Base-by-base conservation (phyloP, 2,888 invertebrate genomes). In the Epiblema foenella region DNA sequence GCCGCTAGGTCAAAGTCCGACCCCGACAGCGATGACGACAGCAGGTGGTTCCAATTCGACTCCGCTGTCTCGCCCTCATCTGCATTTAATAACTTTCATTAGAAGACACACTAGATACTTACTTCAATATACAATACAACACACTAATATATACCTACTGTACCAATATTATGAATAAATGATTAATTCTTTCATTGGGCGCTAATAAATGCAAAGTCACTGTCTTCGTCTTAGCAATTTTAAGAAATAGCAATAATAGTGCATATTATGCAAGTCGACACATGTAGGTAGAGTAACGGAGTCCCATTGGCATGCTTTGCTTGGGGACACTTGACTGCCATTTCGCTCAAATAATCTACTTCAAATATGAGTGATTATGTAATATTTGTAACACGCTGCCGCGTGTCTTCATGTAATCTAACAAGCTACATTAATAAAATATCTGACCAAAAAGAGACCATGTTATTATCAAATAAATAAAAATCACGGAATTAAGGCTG, bases 1-100 rank as follows among this genome's bases (percentile, higher is more conserved):
- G 95, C 90, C 65, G 95, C 94, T 72, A 95, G 89, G 85, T 96
- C 95, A 83, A 96, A 95, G 78, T 95, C 95, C 0, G 95, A 95
- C 65, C 94, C 95, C 0, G 95, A 94, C 39, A 95, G 84, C 5
- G 95, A 94, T 20, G 90, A 91, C 66, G 88, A 82, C 73, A 89
- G 78, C 54, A 94, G 89, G 75, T 94, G 91, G 80, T 94, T 93
- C 94, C 94, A 94, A 66, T 88, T 86, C 0, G 88, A 80, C 66
- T 88, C 90, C 1, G 82, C 80, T 11, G 79, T 74, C 17, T 87
- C 85, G 75, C 84, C 87, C 86, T 82, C 74, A 49, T 65, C 56
- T 67, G 49, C 37, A 49, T 52, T 17, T 33, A 57, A 66, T n/a
- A 46, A 20, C 4, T 10, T 37, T n/a, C n/a, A 54, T 54, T 39